These are phyloP conservation scores for Leptinotarsa peninsularis DNA, from an alignment of 2,888 invertebrate genomes.

Conservation along the genomic window DNA sequence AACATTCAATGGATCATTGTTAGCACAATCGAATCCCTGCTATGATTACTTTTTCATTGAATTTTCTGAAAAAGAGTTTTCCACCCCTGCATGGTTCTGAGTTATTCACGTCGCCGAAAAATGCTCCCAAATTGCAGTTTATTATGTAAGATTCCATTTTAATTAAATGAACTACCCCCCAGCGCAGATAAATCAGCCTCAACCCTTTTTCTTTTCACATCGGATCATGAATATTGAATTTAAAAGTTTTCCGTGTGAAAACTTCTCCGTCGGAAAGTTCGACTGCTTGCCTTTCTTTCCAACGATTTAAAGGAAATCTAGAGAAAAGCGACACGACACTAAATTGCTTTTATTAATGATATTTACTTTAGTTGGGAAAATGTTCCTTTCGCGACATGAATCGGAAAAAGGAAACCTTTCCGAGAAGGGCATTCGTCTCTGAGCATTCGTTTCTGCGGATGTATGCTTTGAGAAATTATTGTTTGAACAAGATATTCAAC, in stretches of 20 bases:
- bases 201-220: slow-evolving; percentile 51
- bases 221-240: slow-evolving; percentile 63
- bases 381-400: slow-evolving; percentile 41
- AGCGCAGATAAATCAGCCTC: slow-evolving; percentile 48
- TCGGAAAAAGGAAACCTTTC: slow-evolving; percentile 38
- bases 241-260: slow-evolving; percentile 56
- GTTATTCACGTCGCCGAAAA: slow-evolving; percentile 26
- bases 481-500: slow-evolving; percentile 36
- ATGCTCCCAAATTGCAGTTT: slow-evolving; percentile 40
- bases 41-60: slow-evolving; percentile 1
- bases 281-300: slow-evolving; percentile 45
- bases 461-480: slow-evolving; percentile 38
- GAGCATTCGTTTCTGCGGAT: slow-evolving; percentile 23
- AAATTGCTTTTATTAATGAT: slow-evolving; percentile 67
- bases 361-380: slow-evolving; percentile 58
- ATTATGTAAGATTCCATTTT: slow-evolving; percentile 48
- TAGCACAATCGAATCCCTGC: not conserved
- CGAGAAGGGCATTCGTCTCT: slow-evolving; percentile 24
- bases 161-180: slow-evolving; percentile 46
- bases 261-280: slow-evolving; percentile 48
- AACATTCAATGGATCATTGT: no score
- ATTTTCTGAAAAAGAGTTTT: not conserved
- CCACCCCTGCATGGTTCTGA: not conserved
- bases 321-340: slow-evolving; percentile 57
- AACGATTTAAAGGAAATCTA: slow-evolving; percentile 60